A percentile compares a stretch with the other conserved stretches of the same genome.
Evolutionary conservation across 2,113 vertebrate genomes (phyloP).

Genomic region (Rhynchomys soricoides): DNA sequence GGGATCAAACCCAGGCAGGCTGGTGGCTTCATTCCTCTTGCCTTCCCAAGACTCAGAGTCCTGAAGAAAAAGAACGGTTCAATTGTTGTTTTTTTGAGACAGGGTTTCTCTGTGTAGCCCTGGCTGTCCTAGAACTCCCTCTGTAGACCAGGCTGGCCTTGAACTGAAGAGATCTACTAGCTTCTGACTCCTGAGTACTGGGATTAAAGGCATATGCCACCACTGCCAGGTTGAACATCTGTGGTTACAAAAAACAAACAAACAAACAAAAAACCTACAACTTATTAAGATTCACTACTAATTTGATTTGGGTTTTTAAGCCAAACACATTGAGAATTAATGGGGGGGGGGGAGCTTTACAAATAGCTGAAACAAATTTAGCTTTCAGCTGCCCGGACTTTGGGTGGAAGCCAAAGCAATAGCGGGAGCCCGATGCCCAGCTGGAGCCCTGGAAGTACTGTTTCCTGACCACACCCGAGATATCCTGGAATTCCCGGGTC

Average conservation of each 20-base stretch:
- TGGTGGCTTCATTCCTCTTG: not conserved
- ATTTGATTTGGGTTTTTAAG: conserved; percentile 46
- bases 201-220: not conserved
- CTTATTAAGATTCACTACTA: conserved; percentile 44
- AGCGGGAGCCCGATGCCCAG: not conserved
- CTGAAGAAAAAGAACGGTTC: not conserved
- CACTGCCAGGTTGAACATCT: not conserved
- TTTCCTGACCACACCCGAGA: conserved; percentile 8
- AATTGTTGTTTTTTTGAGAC: not conserved
- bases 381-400: conserved; percentile 3
- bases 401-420: not conserved
- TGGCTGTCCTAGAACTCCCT: not conserved
- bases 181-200: not conserved
- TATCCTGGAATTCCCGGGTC: not conserved
- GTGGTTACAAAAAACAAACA: not conserved
- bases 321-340: not conserved
- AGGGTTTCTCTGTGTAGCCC: not conserved
- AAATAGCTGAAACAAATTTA: conserved; percentile 33
- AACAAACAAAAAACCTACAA: not conserved
- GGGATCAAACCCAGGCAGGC: not conserved
- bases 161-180: not conserved
- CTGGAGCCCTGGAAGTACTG: not conserved
- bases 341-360: not conserved
- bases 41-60: conserved; percentile 4
- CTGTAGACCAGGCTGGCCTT: not conserved